Base-by-base conservation (phyloP, 2,797 vertebrate species). In the Hoplostethus atlanticus region DNA sequence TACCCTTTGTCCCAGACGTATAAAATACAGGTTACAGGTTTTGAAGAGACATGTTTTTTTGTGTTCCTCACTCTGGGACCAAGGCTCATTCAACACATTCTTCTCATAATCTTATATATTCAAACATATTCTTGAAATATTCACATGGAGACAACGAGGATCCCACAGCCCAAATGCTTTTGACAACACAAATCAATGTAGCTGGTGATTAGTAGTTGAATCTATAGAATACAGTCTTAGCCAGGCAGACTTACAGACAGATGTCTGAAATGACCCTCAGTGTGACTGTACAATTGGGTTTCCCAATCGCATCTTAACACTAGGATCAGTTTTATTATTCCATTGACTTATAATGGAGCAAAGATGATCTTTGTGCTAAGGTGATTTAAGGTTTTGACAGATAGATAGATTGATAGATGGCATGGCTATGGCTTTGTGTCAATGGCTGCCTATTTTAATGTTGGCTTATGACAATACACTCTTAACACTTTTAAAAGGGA, bases 391-490 rank as follows among this genome's bases (percentile, higher is more conserved):
- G 40, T 34, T 64, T 76, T 52, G 50, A 64, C 16, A 15, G 56
- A 66, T 68, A 61, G 42, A 38, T 61, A 60, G 62, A 69, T 73
- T 25, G 73, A 73, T 59, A 74, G 65, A 68, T 84, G 90, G 93
- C 94, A 94, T 93, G 92, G 91, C 91, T 92, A 1, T 73, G 71
- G 87, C 90, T 92, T 89, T 68, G 69, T 86, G 87, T 85, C 80
- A 90, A 76, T 81, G 85, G 88, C 87, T 91, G 92, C 90, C 87
- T 91, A 89, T 84, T 88, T 74, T 81, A 55, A 59, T 67, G 70
- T 80, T n/a, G 54, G 47, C 61, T 58, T 36, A 70, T 65, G 65
- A 46, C 0, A 36, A 73, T 84, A 83, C 73, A 78, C 84, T 56
- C 38, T 52, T 42, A 73, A 71, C 81, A 70, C 84, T 79, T 77